Conservation (phyloP, 2,797 vertebrate species). For the Bufotes viridis region DNA sequence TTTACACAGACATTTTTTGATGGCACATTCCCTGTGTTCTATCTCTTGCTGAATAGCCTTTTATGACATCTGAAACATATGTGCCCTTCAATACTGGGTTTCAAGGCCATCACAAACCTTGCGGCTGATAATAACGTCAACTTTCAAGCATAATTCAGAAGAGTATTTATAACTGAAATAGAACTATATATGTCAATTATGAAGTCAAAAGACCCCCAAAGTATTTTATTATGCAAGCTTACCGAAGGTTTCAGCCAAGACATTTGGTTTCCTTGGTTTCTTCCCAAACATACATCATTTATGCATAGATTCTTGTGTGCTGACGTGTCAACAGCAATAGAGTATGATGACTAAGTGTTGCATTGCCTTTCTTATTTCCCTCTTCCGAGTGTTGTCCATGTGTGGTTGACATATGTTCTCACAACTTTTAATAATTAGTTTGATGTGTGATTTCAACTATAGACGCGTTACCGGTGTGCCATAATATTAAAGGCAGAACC, state of each 20-base stretch:
- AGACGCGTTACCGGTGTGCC: background rate
- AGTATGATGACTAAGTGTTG: background rate
- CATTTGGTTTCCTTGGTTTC: background rate
- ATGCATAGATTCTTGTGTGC: background rate
- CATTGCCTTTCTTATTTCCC: background rate
- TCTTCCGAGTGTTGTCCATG: background rate
- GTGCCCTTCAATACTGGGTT: too few species aligned
- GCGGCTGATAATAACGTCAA: too few species aligned
- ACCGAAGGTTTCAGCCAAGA: background rate
- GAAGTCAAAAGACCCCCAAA: background rate
- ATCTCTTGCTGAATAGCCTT: too few species aligned
- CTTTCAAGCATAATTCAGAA: too few species aligned
- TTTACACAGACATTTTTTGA: too few species aligned
- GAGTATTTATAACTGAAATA: too few species aligned
- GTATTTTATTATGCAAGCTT: background rate
- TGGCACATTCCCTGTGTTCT: too few species aligned
- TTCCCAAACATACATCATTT: background rate
- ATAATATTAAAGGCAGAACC: slow-evolving; percentile 6
- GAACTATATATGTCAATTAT: background rate
- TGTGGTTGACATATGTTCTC: slow-evolving; percentile 8
- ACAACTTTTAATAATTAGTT: slow-evolving; percentile 19
- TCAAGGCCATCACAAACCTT: too few species aligned
- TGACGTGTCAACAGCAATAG: background rate
- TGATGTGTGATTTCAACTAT: background rate
- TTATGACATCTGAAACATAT: too few species aligned